phyloP scores from a whole-genome alignment of 2,113 vertebrate genomes.

The Gambusia holbrooki region DNA sequence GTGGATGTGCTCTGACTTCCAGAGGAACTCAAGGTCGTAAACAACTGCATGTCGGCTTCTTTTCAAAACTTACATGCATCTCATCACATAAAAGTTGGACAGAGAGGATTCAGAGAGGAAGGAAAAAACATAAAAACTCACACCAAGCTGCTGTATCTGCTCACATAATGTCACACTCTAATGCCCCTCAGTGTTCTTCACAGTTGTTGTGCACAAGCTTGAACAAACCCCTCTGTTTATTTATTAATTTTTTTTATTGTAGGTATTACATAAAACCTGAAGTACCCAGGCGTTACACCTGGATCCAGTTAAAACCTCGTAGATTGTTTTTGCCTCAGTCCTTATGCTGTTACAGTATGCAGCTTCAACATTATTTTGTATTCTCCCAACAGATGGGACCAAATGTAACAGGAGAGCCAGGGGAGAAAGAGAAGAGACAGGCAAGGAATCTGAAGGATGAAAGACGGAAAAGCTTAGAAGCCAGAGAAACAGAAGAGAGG shows the following conservation, averaged over 20 bases:
- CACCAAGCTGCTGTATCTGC: conserved; percentile 22
- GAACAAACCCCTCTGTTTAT: conserved; percentile 31
- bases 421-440: neutral
- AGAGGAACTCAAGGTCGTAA: conserved; percentile 35
- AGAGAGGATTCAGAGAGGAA: conserved; percentile 51
- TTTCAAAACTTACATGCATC: conserved; percentile 39
- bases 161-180: conserved; percentile 38
- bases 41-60: conserved; percentile 33
- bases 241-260: conserved; percentile 17
- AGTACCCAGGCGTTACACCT: conserved; percentile 63
- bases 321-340: conserved; percentile 50
- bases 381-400: conserved; percentile 62
- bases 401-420: conserved; percentile 42
- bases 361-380: conserved; percentile 44
- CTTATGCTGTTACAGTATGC: conserved; percentile 19
- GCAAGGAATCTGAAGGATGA: neutral
- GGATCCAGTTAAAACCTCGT: conserved; percentile 55
- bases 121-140: conserved; percentile 4
- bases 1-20: conserved; percentile 24
- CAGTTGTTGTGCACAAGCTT: conserved; percentile 27
- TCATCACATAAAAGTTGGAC: conserved; percentile 45
- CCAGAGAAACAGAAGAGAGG: conserved; percentile 15
- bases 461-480: conserved; percentile 11
- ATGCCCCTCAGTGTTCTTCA: conserved; percentile 29
- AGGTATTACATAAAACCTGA: conserved; percentile 33